Percentiles rank a stretch among this genome's conserved stretches.
These are phyloP conservation scores for Molossus alvarezi DNA, from an alignment of 2,797 vertebrate species.

Conservation along the genomic window DNA sequence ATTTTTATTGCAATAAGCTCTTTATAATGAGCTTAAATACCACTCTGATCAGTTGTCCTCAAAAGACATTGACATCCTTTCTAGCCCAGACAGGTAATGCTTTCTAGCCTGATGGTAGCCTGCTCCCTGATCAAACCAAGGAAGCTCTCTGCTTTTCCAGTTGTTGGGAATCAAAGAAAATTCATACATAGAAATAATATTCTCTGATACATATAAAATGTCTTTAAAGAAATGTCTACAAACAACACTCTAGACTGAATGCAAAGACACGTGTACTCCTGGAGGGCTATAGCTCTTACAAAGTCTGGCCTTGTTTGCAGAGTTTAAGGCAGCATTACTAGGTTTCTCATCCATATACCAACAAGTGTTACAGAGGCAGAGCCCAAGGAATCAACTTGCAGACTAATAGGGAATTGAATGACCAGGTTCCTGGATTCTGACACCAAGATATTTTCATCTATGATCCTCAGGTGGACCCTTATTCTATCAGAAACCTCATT, in stretches of 20 bases:
- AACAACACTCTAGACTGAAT: background rate
- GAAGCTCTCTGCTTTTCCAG: background rate
- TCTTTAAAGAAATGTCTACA: background rate
- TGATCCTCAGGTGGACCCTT: background rate
- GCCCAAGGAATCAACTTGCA: background rate
- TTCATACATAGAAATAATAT: background rate
- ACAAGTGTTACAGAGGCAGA: conserved; percentile 82
- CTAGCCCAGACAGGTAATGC: background rate
- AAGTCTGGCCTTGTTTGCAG: conserved; percentile 58
- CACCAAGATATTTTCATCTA: background rate
- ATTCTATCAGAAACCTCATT: background rate
- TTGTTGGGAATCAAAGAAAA: background rate
- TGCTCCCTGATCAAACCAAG: conserved; percentile 41
- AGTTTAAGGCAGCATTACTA: conserved; percentile 88
- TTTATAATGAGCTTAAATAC: background rate
- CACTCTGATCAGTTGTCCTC: background rate
- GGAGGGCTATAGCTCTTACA: background rate
- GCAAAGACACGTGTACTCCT: background rate
- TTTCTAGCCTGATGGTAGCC: background rate
- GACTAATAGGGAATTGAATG: conserved; percentile 88
- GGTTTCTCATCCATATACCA: conserved; percentile 93
- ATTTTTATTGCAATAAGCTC: conserved; percentile 19
- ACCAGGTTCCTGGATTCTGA: conserved; percentile 88
- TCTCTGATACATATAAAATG: background rate
- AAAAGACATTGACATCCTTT: background rate